Base-by-base conservation (phyloP, 2,797 vertebrate genomes). In the Parambassis ranga region DNA sequence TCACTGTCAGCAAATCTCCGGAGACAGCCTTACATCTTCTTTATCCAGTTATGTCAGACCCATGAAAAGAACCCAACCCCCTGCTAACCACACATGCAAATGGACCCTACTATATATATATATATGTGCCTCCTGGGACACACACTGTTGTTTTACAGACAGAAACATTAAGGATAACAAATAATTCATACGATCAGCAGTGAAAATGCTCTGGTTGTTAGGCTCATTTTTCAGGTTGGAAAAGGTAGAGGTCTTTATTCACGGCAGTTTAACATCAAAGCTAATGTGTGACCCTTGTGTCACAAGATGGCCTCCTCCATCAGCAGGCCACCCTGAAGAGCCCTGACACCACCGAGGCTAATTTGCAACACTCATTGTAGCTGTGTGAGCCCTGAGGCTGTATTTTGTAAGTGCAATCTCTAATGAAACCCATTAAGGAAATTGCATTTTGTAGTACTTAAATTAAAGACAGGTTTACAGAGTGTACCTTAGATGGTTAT, bases 61-160 rank as follows among this genome's bases (percentile, higher is more conserved):
- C 42, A 51, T 66, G 53, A 57, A 75, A 44, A 42, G 59, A 60
- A 69, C 71, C 66, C 76, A 53, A 48, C 61, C 79, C 75, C 72
- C 74, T 19, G 19, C 69, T 33, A 48, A 76, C 64, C 66, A 58
- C 66, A 75, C 76, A 82, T 85, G 65, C 78, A 89, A 81, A 84
- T 84, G 73, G 73, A 52, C 30, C 15, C 46, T 47, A 47, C 50
- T 50, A 5, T 68, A 51, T 41, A 49, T n/a, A n/a, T n/a, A n/a
- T n/a, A n/a, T n/a, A n/a, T n/a, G n/a, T n/a, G 19, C 47, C 68
- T 68, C 55, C 43, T 53, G 67, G 70, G 77, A 77, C 36, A n/a
- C 36, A n/a, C 30, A 0, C 53, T 46, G 59, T 43, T 52, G 41
- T 55, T 63, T 55, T 58, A 31, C 55, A 64, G 65, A 52, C 46